Evolutionary conservation across 2,888 invertebrate genomes (phyloP), one percentile per base, ranked within the genome.

Genomic region (Tyria jacobaeae): DNA sequence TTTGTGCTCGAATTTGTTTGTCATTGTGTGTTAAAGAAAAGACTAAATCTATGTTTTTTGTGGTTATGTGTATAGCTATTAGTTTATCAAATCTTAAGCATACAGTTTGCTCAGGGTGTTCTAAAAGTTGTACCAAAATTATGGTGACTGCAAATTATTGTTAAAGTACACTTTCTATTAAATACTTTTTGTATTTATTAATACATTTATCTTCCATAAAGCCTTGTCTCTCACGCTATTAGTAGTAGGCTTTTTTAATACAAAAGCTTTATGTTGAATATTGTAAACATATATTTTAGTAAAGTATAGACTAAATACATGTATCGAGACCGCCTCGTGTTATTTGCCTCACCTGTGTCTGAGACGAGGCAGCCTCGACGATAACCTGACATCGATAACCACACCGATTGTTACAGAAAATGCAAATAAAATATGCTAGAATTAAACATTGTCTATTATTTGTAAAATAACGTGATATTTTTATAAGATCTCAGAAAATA

Each of bases 401-500:
- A 24, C 17, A 60, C 35, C 31, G 48, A 60, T 59, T 67, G 64
- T 77, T 71, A 67, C 59, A 47, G n/a, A 58, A 54, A 63, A 66
- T 70, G 63, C 71, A 69, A 75, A 75, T 75, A 75, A 72, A 74
- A 49, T 64, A 64, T 62, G 55, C 68, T 62, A 66, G 62, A 69
- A 44, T 21, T 70, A 56, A 66, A 60, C 57, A 70, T 68, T 70
- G 75, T 72, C 68, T 67, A 69, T 74, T 76, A 64, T 71, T 73
- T 70, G 57, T 69, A 71, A 64, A 62, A 66, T 61, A 70, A 3
- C 71, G 70, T 70, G 71, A 68, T 71, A 68, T 31, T 50, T 62
- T 63, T 57, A 74, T 59, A 67, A 63, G 71, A 75, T 76, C 79
- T 78, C 77, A 70, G 60, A 62, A 78, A 79, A 77, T 68, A 79